phyloP scores from a whole-genome alignment of 2,113 vertebrate species.

The Smithornis capensis region DNA sequence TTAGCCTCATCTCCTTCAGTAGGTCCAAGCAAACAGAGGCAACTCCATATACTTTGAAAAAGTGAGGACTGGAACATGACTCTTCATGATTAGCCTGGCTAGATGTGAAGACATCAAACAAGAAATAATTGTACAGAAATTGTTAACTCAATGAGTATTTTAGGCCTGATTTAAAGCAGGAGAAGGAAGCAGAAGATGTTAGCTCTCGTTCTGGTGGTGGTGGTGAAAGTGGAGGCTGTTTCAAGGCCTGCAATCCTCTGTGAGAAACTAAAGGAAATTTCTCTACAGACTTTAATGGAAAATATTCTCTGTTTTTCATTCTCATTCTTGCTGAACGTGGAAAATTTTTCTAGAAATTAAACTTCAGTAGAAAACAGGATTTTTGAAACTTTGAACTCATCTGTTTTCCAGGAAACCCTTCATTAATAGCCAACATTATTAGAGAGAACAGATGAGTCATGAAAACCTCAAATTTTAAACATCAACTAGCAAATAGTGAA shows the following conservation, averaged over 20 bases:
- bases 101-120: neutral
- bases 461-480: slow-evolving; percentile 38
- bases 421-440: slow-evolving; percentile 36
- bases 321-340: slow-evolving; percentile 30
- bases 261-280: slow-evolving; percentile 36
- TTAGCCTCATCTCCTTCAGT: neutral
- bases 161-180: neutral
- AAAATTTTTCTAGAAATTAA: slow-evolving; percentile 54
- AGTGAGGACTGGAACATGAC: neutral
- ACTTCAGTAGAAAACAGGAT: slow-evolving; percentile 28
- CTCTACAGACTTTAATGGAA: slow-evolving; percentile 31
- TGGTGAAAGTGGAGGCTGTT: slow-evolving; percentile 19
- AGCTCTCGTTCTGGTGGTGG: slow-evolving; percentile 4
- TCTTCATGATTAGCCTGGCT: neutral
- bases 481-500: slow-evolving; percentile 8
- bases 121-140: neutral
- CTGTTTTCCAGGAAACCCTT: slow-evolving; percentile 51
- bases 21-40: neutral
- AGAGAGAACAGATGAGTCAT: slow-evolving; percentile 23
- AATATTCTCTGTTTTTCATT: slow-evolving; percentile 25
- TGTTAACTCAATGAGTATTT: neutral
- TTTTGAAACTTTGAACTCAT: slow-evolving; percentile 7
- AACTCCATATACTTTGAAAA: neutral
- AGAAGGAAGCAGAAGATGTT: neutral
- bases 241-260: neutral